Evolutionary conservation across 2,113 vertebrate genomes (phyloP).

Genomic region (Rhipidura dahli): DNA sequence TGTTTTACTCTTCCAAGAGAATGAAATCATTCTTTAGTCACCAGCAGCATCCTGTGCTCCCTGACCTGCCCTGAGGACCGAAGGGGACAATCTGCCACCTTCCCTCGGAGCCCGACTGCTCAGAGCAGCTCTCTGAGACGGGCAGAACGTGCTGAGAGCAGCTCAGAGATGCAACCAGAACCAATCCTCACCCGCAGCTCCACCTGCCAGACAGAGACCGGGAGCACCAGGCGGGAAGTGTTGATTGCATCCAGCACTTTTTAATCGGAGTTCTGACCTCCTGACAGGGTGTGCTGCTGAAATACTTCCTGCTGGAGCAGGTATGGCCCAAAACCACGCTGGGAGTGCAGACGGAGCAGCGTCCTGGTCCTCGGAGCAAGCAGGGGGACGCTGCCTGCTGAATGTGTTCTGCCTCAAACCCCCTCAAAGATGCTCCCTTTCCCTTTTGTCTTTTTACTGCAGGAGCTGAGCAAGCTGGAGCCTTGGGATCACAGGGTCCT

Average conservation of each 20-base stretch:
- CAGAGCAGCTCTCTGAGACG: not conserved
- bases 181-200: not conserved
- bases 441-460: not conserved
- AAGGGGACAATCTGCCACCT: not conserved
- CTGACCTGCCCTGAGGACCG: not conserved
- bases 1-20: not conserved
- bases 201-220: not conserved
- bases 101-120: not conserved
- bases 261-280: not conserved
- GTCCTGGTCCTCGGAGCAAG: not conserved
- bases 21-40: not conserved
- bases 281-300: not conserved
- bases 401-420: not conserved
- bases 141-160: not conserved
- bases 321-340: fast-evolving
- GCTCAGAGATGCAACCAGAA: not conserved
- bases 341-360: not conserved
- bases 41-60: not conserved
- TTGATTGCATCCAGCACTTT: not conserved
- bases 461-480: no score
- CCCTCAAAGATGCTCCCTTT: not conserved
- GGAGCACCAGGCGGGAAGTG: not conserved
- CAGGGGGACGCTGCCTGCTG: fast-evolving
- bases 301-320: not conserved
- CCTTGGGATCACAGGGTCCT: not conserved